Conservation (phyloP, 2,888 invertebrate species). For the Cremastobaeus sp. region DNA sequence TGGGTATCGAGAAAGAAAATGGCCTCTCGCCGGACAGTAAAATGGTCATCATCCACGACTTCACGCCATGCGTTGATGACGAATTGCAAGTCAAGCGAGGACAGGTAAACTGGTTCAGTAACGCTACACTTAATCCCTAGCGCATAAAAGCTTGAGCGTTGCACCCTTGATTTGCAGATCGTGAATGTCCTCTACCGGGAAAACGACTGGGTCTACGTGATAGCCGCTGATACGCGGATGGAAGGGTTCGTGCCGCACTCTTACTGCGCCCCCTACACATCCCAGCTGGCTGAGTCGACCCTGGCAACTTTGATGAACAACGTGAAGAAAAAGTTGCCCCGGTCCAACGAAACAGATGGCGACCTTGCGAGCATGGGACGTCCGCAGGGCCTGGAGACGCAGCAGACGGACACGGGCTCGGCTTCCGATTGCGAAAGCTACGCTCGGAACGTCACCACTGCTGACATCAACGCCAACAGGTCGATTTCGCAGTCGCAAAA, state of each 20-base stretch:
- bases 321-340: slow-evolving; percentile 91
- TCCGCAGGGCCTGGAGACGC: slow-evolving; percentile 72
- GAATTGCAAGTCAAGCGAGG: slow-evolving; percentile 93
- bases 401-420: slow-evolving; percentile 78
- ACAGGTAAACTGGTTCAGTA: too few species aligned
- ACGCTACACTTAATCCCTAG: too few species aligned
- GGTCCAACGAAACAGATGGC: slow-evolving; percentile 78
- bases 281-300: slow-evolving; percentile 84
- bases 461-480: slow-evolving; percentile 75
- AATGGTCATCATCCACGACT: slow-evolving; percentile 96
- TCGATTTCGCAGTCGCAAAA: slow-evolving; percentile 79
- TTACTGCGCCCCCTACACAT: slow-evolving; percentile 92
- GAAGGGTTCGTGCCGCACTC: slow-evolving; percentile 97
- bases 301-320: slow-evolving; percentile 81
- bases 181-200: slow-evolving; percentile 97
- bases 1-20: slow-evolving; percentile 95
- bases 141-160: slow-evolving; percentile 12
- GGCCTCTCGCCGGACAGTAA: slow-evolving; percentile 94
- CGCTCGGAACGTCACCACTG: slow-evolving; percentile 80
- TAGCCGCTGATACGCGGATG: slow-evolving; percentile 91
- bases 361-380: slow-evolving; percentile 71
- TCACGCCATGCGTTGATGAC: slow-evolving; percentile 96
- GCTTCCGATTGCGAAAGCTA: slow-evolving; percentile 83
- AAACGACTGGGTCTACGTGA: slow-evolving; percentile 98
- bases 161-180: slow-evolving; percentile 78